Conservation (phyloP, 1,140 invertebrate genomes). For the Trichonephila clavipes region DNA sequence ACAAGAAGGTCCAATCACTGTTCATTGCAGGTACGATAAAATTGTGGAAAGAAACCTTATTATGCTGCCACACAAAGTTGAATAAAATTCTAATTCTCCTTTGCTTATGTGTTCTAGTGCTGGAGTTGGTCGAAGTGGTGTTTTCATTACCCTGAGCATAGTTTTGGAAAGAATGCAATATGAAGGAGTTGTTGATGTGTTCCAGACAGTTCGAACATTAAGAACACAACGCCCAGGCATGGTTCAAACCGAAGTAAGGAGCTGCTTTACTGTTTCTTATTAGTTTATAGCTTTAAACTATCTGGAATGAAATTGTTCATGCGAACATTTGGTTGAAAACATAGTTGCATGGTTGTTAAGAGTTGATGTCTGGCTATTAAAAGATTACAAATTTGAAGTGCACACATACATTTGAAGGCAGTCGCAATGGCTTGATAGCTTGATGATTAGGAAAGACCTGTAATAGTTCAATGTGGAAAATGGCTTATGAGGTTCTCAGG, state of each 20-base stretch:
- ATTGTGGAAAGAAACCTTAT: background rate
- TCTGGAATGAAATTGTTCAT: no score
- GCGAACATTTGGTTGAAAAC: no score
- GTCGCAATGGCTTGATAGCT: no score
- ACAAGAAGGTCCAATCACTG: conserved; percentile 99
- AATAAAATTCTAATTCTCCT: background rate
- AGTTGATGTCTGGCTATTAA: no score
- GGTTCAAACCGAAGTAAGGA: conserved; percentile 93
- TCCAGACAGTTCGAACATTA: conserved; percentile 98
- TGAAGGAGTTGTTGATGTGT: conserved; percentile 99
- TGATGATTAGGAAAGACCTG: no score
- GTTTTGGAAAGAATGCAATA: conserved; percentile 99
- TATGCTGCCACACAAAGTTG: no score
- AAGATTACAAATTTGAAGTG: no score
- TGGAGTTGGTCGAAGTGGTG: conserved; percentile 96
- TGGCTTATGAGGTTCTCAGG: no score
- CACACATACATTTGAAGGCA: no score
- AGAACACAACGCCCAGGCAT: conserved; percentile 98
- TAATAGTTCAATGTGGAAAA: no score
- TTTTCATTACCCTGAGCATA: conserved; percentile 98
- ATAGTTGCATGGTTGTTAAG: no score
- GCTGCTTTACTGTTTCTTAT: background rate
- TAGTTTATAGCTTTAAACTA: background rate
- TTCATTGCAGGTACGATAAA: conserved; percentile 94
- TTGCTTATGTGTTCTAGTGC: conserved; percentile 84